Base-by-base conservation (phyloP, 2,797 vertebrate species). In the Coregonus ussuriensis region DNA sequence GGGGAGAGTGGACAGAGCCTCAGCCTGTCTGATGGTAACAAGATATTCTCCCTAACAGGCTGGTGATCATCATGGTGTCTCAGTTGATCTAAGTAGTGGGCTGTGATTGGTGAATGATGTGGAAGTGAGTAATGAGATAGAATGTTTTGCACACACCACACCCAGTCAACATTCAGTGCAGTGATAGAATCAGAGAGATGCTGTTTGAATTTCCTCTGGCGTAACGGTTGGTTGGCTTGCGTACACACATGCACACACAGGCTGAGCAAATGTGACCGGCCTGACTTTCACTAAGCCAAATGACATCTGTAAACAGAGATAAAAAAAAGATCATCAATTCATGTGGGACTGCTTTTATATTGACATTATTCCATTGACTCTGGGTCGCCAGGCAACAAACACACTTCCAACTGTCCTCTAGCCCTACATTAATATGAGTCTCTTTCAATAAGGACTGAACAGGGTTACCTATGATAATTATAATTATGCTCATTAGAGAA, bases 261-360 rank as follows among this genome's bases (percentile, higher is more conserved):
- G 21, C 72, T 21, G 75, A 83, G 77, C 70, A 81, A 83, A 88
- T 54, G 76, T 54, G 53, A 54, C 15, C 53, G 15, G 53, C 74
- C 76, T 74, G 77, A 80, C 65, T 74, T 77, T 62, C 71, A 75
- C 18, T 13, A 73, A 74, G 77, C 85, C 84, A 86, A 72, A 84
- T 82, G 83, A 77, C 82, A 71, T 81, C 88, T 89, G 89, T 88
- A 91, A 91, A 90, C 84, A 90, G 52, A 91, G 91, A 91, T 92
- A 87, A 89, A 88, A 89, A 87, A 86, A 85, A 89, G 88, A 82
- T 66, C 89, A 89, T 91, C 80, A 82, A 21, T 21, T 21, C 21
- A 87, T 91, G 83, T 85, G 87, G 82, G 84, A 74, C 79, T 82
- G 84, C 77, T 85, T 88, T 86, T 90, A 85, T 53, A 33, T 33